Evolutionary conservation across 2,888 invertebrate species (phyloP), one percentile per base, ranked within the genome.

Genomic region (Chrysina gloriosa): DNA sequence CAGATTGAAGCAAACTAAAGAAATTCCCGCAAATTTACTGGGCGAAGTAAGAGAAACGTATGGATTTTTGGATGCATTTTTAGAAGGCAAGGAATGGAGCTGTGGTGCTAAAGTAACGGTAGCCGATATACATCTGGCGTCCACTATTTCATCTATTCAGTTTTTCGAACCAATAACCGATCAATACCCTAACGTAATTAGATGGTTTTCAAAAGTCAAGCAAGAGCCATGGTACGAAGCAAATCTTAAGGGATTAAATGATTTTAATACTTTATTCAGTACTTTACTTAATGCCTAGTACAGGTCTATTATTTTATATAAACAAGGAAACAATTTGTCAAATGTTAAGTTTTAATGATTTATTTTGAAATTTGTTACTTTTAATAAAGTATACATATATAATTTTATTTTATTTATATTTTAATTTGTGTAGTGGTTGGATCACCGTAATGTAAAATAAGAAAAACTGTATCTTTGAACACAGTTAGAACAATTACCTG

Each of bases 71-170:
- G 80, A 82, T 52, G 75, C 70, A 25, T 80, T 80, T 65, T 73
- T 82, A 27, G 73, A 76, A 9, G 73, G 63, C 27, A 70, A 56
- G 0, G 54, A 67, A 2, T 81, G 78, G 76, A 56, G 79, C 1
- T 77, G 78, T 14, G 81, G 80, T 5, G 74, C 78, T 25, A 72
- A 73, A 2, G 63, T 81, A 31, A 79, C 81, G 1, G 76, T 82
- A 23, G 80, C 81, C 5, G 82, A 82, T 70, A 77, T 87, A 45
- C 81, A 83, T 7, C 78, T 84, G 19, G 80, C 83, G 4, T 77
- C 84, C 3, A 78, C 80, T 0, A 72, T 83, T 1, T 76, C 81
- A 0, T 76, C 78, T 2, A 67, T 82, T 2, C 71, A 75, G 6
- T 72, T 78, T 47, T 67, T 83, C 11, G 67, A 80, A 1, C 79